Base-by-base conservation (phyloP, 2,888 invertebrate species). In the Boloria euphrosyne region DNA sequence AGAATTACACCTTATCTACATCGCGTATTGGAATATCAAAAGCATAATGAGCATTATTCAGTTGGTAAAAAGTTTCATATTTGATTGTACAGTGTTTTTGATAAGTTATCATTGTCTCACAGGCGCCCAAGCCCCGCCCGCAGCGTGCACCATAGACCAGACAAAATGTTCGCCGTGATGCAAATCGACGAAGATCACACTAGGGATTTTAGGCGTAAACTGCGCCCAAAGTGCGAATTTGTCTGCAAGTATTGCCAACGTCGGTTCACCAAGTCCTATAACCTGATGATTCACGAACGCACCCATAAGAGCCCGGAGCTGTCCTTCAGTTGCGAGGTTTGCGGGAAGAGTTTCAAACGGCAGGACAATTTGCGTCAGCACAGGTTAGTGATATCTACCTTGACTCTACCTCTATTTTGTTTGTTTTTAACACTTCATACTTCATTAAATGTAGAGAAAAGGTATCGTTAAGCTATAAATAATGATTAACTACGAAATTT, bases 241-340 rank as follows among this genome's bases (percentile, higher is more conserved):
- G 97, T 99, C 87, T 99, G 99, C 95, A 97, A 97, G 92, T 99
- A 97, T 93, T 99, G 99, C 94, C 97, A 97, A 90, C 95, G 99
- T 83, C 95, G 98, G 89, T 99, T 99, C 94, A 98, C 98, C 84
- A 99, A 99, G 93, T 97, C 97, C 76, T 99, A 99, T 94, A 99
- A 99, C 93, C 94, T 99, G 87, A 96, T 99, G 95, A 99, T 99
- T 82, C 99, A 99, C 94, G 99, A 99, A 90, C 95, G 98, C 89
- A 98, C 98, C 80, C 99, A 99, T 94, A 98, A 98, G 90, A 98
- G 98, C 87, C 96, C 96, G 72, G 98, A 99, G 93, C 94, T 98
- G 82, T 98, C 98, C 66, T 99, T 97, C 93, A 96, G 97, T 81
- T 99, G 99, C 93, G 98, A 99, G 90, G 97, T 98, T 78, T 99